These are phyloP conservation scores for Selene dorsalis DNA, from an alignment of 2,797 vertebrate genomes.

Conservation along the genomic window DNA sequence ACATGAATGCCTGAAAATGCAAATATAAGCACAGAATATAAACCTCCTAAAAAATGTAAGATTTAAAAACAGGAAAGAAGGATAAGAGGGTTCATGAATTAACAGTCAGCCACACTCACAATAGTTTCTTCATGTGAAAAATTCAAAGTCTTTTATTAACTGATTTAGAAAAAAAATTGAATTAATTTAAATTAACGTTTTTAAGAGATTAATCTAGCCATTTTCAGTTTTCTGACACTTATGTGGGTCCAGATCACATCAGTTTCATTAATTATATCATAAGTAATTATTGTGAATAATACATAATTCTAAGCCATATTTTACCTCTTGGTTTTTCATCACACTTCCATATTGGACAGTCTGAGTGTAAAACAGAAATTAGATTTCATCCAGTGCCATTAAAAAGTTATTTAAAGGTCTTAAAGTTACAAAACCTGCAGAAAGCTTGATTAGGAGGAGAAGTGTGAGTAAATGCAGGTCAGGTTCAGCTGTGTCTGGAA, in stretches of 20 bases:
- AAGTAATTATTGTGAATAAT: neutral
- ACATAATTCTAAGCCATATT: too few species aligned
- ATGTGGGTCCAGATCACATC: neutral
- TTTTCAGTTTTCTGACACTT: neutral
- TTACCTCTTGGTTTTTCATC: neutral
- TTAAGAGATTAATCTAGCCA: neutral
- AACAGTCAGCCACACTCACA: too few species aligned
- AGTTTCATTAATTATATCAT: neutral
- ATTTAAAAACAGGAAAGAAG: neutral
- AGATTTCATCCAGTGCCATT: neutral
- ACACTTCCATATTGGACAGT: neutral
- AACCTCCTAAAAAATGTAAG: neutral
- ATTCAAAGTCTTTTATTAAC: too few species aligned
- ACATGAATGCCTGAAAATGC: neutral
- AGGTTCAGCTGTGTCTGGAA: neutral
- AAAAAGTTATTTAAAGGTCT: neutral
- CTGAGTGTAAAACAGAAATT: neutral
- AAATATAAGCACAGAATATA: neutral
- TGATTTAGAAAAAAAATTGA: too few species aligned
- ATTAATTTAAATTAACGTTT: neutral
- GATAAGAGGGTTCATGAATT: too few species aligned
- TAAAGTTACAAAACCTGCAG: neutral
- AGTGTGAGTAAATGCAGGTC: neutral
- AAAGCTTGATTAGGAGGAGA: neutral
- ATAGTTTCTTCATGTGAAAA: too few species aligned